Evolutionary conservation across 2,888 invertebrate genomes (phyloP), one percentile per base, ranked within the genome.

Genomic region (Deroplatys truncata): DNA sequence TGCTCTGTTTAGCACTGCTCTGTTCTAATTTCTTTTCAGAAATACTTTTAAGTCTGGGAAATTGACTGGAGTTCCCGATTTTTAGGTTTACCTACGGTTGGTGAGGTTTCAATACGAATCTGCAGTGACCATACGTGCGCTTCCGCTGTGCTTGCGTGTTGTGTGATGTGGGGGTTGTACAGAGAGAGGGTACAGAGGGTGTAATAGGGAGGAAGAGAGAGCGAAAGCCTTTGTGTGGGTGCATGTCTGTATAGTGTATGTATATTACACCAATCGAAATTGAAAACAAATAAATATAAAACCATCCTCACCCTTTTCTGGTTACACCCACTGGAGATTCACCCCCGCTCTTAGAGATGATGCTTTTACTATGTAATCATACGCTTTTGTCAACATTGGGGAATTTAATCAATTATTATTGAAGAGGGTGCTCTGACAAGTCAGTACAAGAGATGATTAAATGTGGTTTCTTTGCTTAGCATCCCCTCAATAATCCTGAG

Each of bases 391-490:
- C 87, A 87, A 87, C 87, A 87, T 16, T 25, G 83, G 87, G 87
- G 87, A 82, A 87, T 87, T 87, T 87, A 87, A 87, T 87, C 87
- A 87, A 35, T 43, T 29, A 87, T 83, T 82, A 82, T 43, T 82
- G 82, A 86, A 86, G 56, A 86, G 82, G 29, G 56, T 29, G 56
- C 20, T 1, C 25, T 72, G 25, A 25, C 56, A 72, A 72, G 56
- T 16, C 56, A 16, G 16, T 72, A 72, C 16, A 72, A 72, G 83
- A 31, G 83, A 87, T 87, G 87, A 87, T 87, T 87, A 87, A 87
- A 87, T 83, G 87, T 35, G 87, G 83, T 87, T 87, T 87, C 87
- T 87, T 87, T 87, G 87, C 87, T 87, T 82, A 87, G 83, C 29
- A n/a, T 15, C 35, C 87, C 87, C n/a, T 72, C 56, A 72, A 7